Base-by-base conservation (phyloP, 2,888 invertebrate species). In the Drosophila multiciliata region DNA sequence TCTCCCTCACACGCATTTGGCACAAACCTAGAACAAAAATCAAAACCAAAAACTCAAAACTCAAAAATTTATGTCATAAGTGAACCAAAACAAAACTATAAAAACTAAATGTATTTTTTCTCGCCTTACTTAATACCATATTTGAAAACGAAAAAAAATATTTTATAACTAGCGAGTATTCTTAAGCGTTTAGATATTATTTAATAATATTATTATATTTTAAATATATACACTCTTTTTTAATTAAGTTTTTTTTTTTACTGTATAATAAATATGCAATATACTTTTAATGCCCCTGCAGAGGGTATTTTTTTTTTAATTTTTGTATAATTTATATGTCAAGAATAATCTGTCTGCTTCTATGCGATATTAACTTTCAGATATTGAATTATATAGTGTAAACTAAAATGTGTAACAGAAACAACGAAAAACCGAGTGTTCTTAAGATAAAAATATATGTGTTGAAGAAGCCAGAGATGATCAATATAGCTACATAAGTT, bases 181-280 rank as follows among this genome's bases (percentile, higher is more conserved):
- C 38, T 76, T 78, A 76, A 80, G 77, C 36, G 26, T 45, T 83
- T 58, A 65, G 60, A 40, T 32, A 33, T 65, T 6, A 54, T 64
- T 79, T 69, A 49, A 45, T 53, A 54, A 55, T 73, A 52, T 26
- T 12, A 23, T 20, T 50, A 23, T 49, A 7, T 35, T 57, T 49
- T 23, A 45, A 15, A 45, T 45, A 45, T 45, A 45, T 45, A 49
- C 49, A 53, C 29, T 55, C 8, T 45, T 61, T 69, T 55, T 53
- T 40, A 65, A 54, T 54, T 49, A 52, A 65, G 20, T 49, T 42
- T 38, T 69, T 62, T 62, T 61, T 63, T 58, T 65, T 55, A 26
- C 29, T 73, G 40, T 76, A 66, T 45, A 84, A 80, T 82, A 80
- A 82, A 78, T 69, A 68, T 53, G 48, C 52, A 35, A 64, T 64